Evolutionary conservation across 2,797 vertebrate species (phyloP), one percentile per base, ranked within the genome.

Genomic region (Diceros bicornis): DNA sequence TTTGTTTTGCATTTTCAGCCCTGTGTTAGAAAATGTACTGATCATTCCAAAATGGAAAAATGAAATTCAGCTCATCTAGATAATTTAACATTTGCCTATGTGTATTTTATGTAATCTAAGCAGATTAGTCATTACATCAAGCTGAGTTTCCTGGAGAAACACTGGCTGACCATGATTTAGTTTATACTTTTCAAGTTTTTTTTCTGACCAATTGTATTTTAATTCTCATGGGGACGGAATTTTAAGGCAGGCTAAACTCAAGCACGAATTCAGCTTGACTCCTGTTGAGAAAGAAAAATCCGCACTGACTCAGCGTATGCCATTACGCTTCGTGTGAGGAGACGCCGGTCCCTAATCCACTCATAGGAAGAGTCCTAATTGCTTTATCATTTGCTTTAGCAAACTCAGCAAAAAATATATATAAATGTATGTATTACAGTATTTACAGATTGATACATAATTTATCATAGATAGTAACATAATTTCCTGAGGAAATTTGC

Each of bases 31-130:
- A 81, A 96, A 66, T 6, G 44, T 79, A 81, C 13, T 95, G 66
- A 87, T 52, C 44, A 23, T 93, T 87, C 1, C 2, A 32, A 37
- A 85, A 87, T 25, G 12, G 61, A 74, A 91, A 89, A 96, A 85
- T n/a, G 17, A 47, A 92, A 94, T 17, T 84, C 41, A 90, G 4
- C 0, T 50, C 2, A 66, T 81, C 2, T 77, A 69, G 16, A 29
- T 82, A 83, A 94, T 91, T 66, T 88, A 81, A 44, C 3, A 87
- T 52, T 82, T 87, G 13, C 3, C 47, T 68, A 86, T 74, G 11
- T 81, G 14, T 93, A 59, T 77, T 82, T 93, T 69, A 81, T 32
- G 23, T 84, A 74, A 72, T 86, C 27, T 78, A 87, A 59, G 52
- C 11, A 91, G 77, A 44, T 79, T 87, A 86, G 86, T 75, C 21